These are phyloP conservation scores for Trilocha varians DNA, from an alignment of 2,888 invertebrate genomes.

Conservation along the genomic window DNA sequence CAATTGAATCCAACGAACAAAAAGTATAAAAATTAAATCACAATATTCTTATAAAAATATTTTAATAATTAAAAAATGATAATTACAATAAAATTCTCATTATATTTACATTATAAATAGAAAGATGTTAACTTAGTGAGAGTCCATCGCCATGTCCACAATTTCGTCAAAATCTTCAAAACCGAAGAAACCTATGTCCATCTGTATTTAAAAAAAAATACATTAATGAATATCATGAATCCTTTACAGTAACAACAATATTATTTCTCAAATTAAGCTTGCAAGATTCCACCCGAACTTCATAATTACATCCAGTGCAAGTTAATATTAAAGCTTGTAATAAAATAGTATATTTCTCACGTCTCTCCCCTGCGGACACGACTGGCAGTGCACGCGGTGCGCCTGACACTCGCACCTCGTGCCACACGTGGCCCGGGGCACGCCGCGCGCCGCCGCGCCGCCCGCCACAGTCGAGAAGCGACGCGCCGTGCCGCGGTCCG, in stretches of 20 bases:
- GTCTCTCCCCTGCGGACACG: conserved; percentile 36
- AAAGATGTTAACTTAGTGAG: conserved; percentile 29
- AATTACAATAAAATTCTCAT: conserved; percentile 14
- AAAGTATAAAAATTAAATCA: too few relatives aligned
- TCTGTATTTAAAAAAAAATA: conserved; percentile 25
- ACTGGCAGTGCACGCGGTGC: conserved; percentile 42
- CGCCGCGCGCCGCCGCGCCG: conserved; percentile 30
- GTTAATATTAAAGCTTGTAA: too few relatives aligned
- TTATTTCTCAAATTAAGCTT: too few relatives aligned
- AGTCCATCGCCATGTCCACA: conserved; percentile 65
- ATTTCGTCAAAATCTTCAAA: conserved; percentile 62
- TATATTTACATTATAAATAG: conserved; percentile 12
- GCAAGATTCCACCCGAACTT: too few relatives aligned
- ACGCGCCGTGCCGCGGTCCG: conserved; percentile 51
- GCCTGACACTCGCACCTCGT: conserved; percentile 61
- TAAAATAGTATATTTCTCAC: too few relatives aligned
- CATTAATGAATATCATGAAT: too few relatives aligned
- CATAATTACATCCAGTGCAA: too few relatives aligned
- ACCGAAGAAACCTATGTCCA: conserved; percentile 65
- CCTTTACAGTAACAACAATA: too few relatives aligned
- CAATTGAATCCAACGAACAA: too few relatives aligned
- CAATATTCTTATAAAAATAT: too few relatives aligned
- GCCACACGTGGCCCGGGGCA: conserved; percentile 23
- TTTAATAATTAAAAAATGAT: background rate
- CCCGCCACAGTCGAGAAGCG: conserved; percentile 53